These are phyloP conservation scores for Sinohyriopsis cumingii DNA, from an alignment of 2,888 invertebrate genomes.

Conservation along the genomic window DNA sequence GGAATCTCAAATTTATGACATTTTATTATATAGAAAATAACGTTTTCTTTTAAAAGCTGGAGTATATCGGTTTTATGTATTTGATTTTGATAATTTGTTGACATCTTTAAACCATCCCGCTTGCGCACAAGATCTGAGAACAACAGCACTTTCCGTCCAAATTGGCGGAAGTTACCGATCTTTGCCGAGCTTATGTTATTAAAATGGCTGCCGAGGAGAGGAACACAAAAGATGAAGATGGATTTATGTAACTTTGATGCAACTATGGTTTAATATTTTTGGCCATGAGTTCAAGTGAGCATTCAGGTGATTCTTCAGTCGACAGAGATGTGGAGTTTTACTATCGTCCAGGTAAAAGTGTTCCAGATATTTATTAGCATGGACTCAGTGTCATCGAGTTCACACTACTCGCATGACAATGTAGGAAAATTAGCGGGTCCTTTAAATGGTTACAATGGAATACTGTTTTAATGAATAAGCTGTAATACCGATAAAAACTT, in stretches of 20 bases:
- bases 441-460: conserved; percentile 1
- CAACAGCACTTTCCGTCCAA: neutral
- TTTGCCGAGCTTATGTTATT: conserved; percentile 56
- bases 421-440: neutral
- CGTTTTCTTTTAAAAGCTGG: too few species aligned
- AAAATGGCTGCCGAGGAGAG: conserved; percentile 63
- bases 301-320: conserved; percentile 57
- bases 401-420: neutral
- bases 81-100: too few species aligned
- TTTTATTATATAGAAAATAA: too few species aligned
- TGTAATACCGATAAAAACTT: too few species aligned
- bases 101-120: too few species aligned
- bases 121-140: too few species aligned
- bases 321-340: conserved; percentile 65
- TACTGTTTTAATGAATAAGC: neutral
- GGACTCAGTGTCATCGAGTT: neutral
- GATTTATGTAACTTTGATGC: conserved; percentile 37
- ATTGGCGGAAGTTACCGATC: conserved; percentile 53
- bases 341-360: conserved; percentile 57
- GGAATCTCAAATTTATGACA: too few species aligned
- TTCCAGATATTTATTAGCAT: neutral
- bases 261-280: conserved; percentile 28
- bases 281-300: conserved; percentile 62
- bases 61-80: too few species aligned
- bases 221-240: conserved; percentile 49